phyloP scores from a whole-genome alignment of 1,140 invertebrate species.

The Drosophila quadrilineata region DNA sequence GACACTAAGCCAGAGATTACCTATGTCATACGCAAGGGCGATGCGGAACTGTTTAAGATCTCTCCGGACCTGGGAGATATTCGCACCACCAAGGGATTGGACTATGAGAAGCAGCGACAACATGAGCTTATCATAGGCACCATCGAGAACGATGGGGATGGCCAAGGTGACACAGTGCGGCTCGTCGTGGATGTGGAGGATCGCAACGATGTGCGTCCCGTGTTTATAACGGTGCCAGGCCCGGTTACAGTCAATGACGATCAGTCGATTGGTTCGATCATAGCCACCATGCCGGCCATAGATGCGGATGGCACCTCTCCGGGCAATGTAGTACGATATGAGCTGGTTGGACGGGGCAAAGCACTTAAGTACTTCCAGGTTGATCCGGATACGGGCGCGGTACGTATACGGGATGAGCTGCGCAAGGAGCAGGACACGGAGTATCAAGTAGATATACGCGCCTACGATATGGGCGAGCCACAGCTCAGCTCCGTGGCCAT shows the following conservation, averaged over 20 bases:
- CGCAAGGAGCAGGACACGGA: constrained; percentile 92
- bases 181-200: constrained; percentile 91
- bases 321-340: constrained; percentile 90
- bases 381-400: constrained; percentile 89
- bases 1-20: constrained; percentile 91
- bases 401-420: constrained; percentile 90
- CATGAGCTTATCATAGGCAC: constrained; percentile 91
- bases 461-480: constrained; percentile 93
- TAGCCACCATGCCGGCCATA: constrained; percentile 89
- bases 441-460: constrained; percentile 92
- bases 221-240: constrained; percentile 90
- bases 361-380: constrained; percentile 92
- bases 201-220: constrained; percentile 91
- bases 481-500: constrained; percentile 90
- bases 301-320: constrained; percentile 92
- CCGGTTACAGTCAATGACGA: constrained; percentile 93
- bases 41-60: constrained; percentile 90
- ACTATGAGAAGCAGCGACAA: constrained; percentile 89
- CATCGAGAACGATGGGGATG: constrained; percentile 88
- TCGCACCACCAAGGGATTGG: constrained; percentile 88
- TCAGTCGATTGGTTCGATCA: constrained; percentile 88
- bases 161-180: constrained; percentile 88
- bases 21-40: constrained; percentile 91
- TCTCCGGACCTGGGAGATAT: constrained; percentile 90
- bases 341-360: constrained; percentile 90